phyloP scores from a whole-genome alignment of 2,113 vertebrate genomes.

The Aleadryas rufinucha region DNA sequence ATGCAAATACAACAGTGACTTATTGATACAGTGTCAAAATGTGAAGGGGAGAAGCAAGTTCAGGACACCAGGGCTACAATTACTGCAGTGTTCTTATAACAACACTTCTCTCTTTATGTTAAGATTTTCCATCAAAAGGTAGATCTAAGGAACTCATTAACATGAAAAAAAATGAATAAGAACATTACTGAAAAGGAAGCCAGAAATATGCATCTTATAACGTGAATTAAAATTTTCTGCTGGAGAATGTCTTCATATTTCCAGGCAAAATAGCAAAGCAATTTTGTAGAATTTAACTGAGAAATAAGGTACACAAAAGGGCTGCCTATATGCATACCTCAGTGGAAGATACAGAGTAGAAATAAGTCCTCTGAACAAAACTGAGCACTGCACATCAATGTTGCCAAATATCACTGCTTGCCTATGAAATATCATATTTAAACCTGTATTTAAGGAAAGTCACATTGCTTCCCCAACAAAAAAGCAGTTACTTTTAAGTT shows the following conservation, averaged over 20 bases:
- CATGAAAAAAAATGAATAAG: background rate
- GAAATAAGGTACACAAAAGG: slow-evolving; percentile 9
- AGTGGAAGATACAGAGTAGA: background rate
- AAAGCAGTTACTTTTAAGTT: background rate
- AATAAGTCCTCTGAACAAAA: background rate
- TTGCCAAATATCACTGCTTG: background rate
- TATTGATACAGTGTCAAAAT: background rate
- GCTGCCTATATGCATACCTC: background rate
- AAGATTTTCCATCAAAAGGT: background rate
- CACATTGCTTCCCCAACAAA: background rate
- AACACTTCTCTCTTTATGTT: background rate
- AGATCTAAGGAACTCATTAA: background rate
- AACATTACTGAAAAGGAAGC: background rate
- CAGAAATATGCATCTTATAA: background rate
- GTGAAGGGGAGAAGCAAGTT: background rate
- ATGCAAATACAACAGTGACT: background rate
- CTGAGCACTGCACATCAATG: background rate
- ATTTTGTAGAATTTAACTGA: slow-evolving; percentile 26
- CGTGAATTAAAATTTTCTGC: slow-evolving; percentile 14
- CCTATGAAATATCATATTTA: background rate
- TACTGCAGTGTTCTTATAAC: background rate
- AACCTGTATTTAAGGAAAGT: background rate
- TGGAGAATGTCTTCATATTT: background rate
- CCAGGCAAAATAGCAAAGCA: background rate
- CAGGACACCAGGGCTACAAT: background rate